phyloP scores from a whole-genome alignment of 1,140 invertebrate species.

The Cotesia typhae region DNA sequence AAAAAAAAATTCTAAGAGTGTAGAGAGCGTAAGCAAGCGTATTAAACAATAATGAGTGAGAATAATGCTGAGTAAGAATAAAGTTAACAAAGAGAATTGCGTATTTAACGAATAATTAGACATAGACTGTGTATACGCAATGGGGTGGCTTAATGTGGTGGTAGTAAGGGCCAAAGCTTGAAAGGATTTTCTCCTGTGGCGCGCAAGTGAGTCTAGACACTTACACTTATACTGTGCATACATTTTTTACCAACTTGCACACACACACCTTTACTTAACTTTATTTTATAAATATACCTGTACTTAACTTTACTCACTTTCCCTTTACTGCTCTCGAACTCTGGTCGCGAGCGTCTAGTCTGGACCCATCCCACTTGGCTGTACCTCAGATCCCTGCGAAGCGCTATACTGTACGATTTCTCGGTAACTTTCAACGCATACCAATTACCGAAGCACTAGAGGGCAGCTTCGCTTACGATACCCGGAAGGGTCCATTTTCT shows the following conservation, averaged over 20 bases:
- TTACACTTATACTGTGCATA: neutral
- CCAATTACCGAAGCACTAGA: slow-evolving; percentile 24
- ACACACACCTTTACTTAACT: neutral
- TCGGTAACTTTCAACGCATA: slow-evolving; percentile 35
- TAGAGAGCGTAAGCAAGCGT: neutral
- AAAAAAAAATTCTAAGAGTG: neutral
- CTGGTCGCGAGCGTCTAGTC: too few relatives aligned
- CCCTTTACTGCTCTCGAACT: neutral
- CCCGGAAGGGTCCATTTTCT: slow-evolving; percentile 31
- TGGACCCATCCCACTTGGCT: too few relatives aligned
- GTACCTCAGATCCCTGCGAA: neutral
- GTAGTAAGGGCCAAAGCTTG: slow-evolving; percentile 25
- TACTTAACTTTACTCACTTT: neutral
- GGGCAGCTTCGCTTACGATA: slow-evolving; percentile 32
- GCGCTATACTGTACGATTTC: slow-evolving; percentile 20
- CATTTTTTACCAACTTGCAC: too few relatives aligned
- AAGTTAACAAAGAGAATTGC: slow-evolving; percentile 33
- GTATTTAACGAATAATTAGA: slow-evolving; percentile 45
- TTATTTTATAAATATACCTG: neutral
- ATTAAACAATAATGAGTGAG: neutral
- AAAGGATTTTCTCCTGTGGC: slow-evolving; percentile 22
- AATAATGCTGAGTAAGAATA: slow-evolving; percentile 4
- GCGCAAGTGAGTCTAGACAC: neutral
- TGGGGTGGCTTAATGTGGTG: slow-evolving; percentile 4
- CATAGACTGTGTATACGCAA: slow-evolving; percentile 22